These are phyloP conservation scores for Stegophylla sp. DNA, from an alignment of 2,888 invertebrate species.

Conservation along the genomic window DNA sequence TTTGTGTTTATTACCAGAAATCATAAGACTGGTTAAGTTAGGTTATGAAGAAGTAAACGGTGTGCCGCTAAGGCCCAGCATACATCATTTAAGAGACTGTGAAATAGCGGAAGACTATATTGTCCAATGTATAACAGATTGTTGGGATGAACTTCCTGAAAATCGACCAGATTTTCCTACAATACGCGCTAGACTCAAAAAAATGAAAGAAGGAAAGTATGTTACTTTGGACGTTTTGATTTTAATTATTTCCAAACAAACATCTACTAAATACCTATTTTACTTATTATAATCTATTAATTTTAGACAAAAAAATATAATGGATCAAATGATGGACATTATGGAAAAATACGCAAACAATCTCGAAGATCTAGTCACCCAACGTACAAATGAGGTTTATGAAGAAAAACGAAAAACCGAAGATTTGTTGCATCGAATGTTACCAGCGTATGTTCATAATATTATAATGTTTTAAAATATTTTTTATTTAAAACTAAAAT, in stretches of 20 bases:
- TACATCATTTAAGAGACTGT: slow-evolving; percentile 75
- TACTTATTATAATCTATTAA: slow-evolving; percentile 24
- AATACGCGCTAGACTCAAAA: slow-evolving; percentile 81
- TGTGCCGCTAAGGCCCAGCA: slow-evolving; percentile 80
- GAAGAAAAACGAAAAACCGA: slow-evolving; percentile 94
- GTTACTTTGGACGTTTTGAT: slow-evolving; percentile 63
- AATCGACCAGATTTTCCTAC: slow-evolving; percentile 83
- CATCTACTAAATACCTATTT: too few relatives aligned
- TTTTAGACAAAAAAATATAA: slow-evolving; percentile 82
- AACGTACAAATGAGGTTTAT: slow-evolving; percentile 84
- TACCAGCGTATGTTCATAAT: slow-evolving; percentile 80
- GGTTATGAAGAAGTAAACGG: slow-evolving; percentile 68
- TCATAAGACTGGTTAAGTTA: slow-evolving; percentile 81
- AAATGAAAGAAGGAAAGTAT: slow-evolving; percentile 87
- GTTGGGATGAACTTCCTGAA: slow-evolving; percentile 88
- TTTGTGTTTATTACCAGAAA: slow-evolving; percentile 71
- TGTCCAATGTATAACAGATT: slow-evolving; percentile 81
- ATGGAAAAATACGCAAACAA: slow-evolving; percentile 96
- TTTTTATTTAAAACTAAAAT: not conserved
- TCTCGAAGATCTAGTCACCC: slow-evolving; percentile 90
- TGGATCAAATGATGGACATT: slow-evolving; percentile 98
- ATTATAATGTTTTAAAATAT: not conserved
- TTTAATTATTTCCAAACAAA: too few relatives aligned
- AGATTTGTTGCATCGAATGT: slow-evolving; percentile 90
- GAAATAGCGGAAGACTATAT: slow-evolving; percentile 81